phyloP scores from a whole-genome alignment of 2,797 vertebrate species.

The Garrulus glandarius region DNA sequence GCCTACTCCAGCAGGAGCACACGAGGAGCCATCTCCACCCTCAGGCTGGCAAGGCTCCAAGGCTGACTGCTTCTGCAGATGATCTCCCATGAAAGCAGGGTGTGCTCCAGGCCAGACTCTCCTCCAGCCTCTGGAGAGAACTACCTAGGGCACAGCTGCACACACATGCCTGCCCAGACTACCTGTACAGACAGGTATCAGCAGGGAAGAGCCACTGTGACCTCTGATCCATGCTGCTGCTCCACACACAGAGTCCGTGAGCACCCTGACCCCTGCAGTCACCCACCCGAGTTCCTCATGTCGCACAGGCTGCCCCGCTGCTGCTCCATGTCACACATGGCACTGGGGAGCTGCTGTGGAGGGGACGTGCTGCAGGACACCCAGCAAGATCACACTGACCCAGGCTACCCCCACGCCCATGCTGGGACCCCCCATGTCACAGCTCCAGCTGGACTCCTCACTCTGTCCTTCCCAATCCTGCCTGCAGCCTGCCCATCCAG shows the following conservation, averaged over 20 bases:
- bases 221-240: not conserved
- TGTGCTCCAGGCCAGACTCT: not conserved
- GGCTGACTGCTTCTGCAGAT: not conserved
- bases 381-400: accelerated
- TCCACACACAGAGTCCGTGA: accelerated
- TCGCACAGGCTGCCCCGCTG: accelerated
- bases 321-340: accelerated
- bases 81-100: accelerated
- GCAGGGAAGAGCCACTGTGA: not conserved
- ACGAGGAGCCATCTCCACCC: not conserved
- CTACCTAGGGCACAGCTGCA: not conserved
- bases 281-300: accelerated
- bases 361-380: not conserved
- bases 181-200: not conserved
- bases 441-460: accelerated
- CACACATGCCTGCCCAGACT: not conserved
- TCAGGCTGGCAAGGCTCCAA: not conserved
- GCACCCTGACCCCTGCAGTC: not conserved
- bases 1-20: not conserved
- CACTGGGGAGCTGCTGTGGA: accelerated
- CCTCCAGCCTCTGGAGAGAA: not conserved
- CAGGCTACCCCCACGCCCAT: accelerated
- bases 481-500: accelerated
- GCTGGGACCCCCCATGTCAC: accelerated
- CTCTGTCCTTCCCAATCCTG: accelerated